Base-by-base conservation (phyloP, 2,113 vertebrate species). In the Nesogale talazaci region DNA sequence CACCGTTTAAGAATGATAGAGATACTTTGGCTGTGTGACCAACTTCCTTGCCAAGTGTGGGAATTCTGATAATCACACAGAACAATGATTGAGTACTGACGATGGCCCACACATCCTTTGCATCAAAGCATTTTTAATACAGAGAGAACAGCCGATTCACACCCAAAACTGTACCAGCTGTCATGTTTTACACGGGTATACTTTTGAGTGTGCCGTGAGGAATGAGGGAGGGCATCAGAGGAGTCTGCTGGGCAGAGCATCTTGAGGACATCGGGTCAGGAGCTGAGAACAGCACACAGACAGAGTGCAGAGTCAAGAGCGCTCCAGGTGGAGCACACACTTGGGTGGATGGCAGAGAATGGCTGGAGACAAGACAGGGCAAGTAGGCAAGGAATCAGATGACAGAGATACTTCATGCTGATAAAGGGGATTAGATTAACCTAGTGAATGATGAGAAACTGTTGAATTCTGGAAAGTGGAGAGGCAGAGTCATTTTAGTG, bases 1-100 rank as follows among this genome's bases (percentile, higher is more conserved):
- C 12, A 20, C 25, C 74, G 17, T 34, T 22, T 46, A 34, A 89
- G 57, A 78, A 63, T 94, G 85, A 89, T 8, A 87, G 72, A 92
- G 70, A 86, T 72, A 36, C 15, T 38, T 42, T 76, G 77, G 52
- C 12, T 86, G 10, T 40, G 31, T 42, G 29, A 36, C 5, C 63
- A 83, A 86, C 29, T 85, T 89, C n/a, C 65, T 79, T 87, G 75
- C 11, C 57, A 76, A 63, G 9, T 20, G 16, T 70, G 52, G 77
- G 20, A 36, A 91, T 93, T 20, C 23, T 80, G 31, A 27, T 74
- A 84, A 77, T 74, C 78, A 70, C 34, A 76, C 52, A 23, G 80
- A 20, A 59, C 5, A 36, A 31, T 92, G 90, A 69, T 1, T 67
- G 20, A 46, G 4, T 63, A 20, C 23, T 12, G 17, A 38, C 42